Base-by-base conservation (phyloP, 2,888 invertebrate species). In the Standfussiana lucernea region DNA sequence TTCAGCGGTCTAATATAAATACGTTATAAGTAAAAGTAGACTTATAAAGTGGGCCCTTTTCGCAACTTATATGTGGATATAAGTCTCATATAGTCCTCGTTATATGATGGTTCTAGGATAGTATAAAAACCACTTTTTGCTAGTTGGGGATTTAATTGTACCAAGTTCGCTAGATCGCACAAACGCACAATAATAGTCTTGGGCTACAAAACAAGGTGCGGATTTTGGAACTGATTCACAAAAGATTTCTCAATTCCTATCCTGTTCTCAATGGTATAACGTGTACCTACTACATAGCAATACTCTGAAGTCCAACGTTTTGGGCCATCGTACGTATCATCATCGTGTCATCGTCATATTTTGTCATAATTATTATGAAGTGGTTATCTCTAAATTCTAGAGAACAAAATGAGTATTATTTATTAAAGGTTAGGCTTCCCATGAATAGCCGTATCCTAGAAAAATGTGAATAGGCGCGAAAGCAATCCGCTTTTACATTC, bases 401-500 rank as follows among this genome's bases (percentile, higher is more conserved):
- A n/a, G n/a, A n/a, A n/a, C n/a, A n/a, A n/a, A n/a, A n/a, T n/a
- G n/a, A n/a, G n/a, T n/a, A n/a, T n/a, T n/a, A n/a, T n/a, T n/a
- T n/a, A n/a, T n/a, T n/a, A n/a, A n/a, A n/a, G n/a, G n/a, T n/a
- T n/a, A n/a, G n/a, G n/a, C n/a, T n/a, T n/a, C 24, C 47, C 24
- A 47, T 24, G 0, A 50, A 42, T 53, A 24, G 8, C 50, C 28
- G 56, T 45, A 13, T 15, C 42, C 42, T 28, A 53, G 50, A 50
- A 45, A 24, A 32, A 2, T 61, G 37, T 47, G 35, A 15, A 28
- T n/a, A 35, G 11, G 18, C 35, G 24, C 2, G 35, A 53, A 53
- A 62, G 42, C 10, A 32, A 42, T 28, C 24, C 11, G 24, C 47
- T 59, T 50, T 79, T 24, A 79, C 32, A 40, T 40, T 59, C 37